These are phyloP conservation scores for Platysternon megacephalum DNA, from an alignment of 2,113 vertebrate genomes.

Conservation along the genomic window DNA sequence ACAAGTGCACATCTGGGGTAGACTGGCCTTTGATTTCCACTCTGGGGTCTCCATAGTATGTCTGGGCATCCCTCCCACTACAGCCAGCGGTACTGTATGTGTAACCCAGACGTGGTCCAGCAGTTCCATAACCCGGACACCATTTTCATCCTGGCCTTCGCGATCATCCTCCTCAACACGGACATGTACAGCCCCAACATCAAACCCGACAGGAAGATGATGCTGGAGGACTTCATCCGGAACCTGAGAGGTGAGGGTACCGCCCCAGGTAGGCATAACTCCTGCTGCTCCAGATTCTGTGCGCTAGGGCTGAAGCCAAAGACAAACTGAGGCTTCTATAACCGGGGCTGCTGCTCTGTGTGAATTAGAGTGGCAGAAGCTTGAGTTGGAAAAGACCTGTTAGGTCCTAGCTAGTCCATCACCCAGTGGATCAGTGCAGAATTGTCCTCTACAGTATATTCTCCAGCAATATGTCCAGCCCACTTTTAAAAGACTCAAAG, in stretches of 20 bases:
- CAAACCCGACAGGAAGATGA: conserved; percentile 99
- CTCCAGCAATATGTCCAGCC: conserved; percentile 1
- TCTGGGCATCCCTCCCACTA: conserved; percentile 47
- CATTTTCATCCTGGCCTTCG: conserved; percentile 99
- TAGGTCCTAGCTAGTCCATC: not conserved
- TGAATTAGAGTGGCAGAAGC: not conserved
- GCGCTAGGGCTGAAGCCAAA: not conserved
- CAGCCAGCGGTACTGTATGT: conserved; percentile 99
- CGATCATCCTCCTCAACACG: conserved; percentile 97
- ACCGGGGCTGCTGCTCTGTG: not conserved
- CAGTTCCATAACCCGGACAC: conserved; percentile 99
- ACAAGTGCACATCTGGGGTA: not conserved
- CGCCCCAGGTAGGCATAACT: not conserved
- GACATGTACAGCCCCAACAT: conserved; percentile 99
- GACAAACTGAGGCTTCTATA: not conserved
- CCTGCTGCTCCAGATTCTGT: conserved; percentile 13
- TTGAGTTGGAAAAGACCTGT: not conserved
- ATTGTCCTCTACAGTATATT: not conserved
- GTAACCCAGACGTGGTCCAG: conserved; percentile 98
- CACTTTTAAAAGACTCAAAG: not conserved
- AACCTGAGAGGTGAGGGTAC: conserved; percentile 91
- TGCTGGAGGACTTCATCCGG: conserved; percentile 98
- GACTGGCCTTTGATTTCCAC: not conserved
- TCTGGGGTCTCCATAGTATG: not conserved
- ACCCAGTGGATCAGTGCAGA: not conserved